Evolutionary conservation across 1,140 invertebrate species (phyloP).

Genomic region (Physella acuta): DNA sequence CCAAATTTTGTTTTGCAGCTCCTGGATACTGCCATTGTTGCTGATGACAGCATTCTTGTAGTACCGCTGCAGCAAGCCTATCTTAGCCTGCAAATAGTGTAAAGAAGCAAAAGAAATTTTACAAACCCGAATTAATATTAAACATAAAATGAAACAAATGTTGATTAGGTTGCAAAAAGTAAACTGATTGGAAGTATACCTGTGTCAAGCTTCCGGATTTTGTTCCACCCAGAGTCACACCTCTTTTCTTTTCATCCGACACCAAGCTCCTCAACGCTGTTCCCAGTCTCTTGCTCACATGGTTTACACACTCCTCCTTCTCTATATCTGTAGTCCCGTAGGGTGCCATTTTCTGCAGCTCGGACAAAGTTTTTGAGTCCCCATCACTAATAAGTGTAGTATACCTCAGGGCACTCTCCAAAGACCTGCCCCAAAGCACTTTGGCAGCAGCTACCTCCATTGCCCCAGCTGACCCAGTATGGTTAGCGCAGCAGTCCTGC

Average conservation of each 20-base stretch:
- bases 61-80: too few species aligned
- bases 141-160: too few species aligned
- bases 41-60: background rate
- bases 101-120: too few species aligned
- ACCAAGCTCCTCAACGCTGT: background rate
- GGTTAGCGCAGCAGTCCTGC: background rate
- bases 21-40: background rate
- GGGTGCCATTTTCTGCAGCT: background rate
- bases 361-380: background rate
- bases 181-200: background rate
- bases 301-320: constrained; percentile 12
- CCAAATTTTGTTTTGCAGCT: background rate
- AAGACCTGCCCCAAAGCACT: background rate
- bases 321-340: background rate
- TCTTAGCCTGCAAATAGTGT: too few species aligned
- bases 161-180: too few species aligned
- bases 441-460: background rate
- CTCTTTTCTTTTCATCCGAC: background rate
- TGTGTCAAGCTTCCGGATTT: too few species aligned
- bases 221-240: background rate
- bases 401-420: background rate
- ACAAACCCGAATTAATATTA: too few species aligned
- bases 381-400: constrained; percentile 6
- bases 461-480: background rate
- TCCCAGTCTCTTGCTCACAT: background rate